A percentile compares a stretch with the other conserved stretches of the same genome.
Conservation (phyloP, 2,888 invertebrate genomes). For the Drosophila rellima region DNA sequence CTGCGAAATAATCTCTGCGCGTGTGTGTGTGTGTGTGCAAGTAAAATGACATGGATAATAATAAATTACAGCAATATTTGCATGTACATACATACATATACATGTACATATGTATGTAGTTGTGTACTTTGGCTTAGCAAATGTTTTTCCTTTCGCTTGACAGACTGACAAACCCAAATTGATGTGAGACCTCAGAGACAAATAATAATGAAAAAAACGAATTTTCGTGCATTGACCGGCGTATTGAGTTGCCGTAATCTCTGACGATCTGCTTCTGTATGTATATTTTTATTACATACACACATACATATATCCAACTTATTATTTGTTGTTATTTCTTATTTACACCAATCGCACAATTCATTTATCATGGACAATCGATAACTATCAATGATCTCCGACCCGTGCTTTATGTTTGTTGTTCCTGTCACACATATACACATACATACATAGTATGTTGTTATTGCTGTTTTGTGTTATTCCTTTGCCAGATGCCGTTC, state of each 20-base stretch:
- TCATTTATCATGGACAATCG: slow-evolving; percentile 60
- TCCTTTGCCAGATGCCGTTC: slow-evolving; percentile 69
- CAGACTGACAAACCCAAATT: slow-evolving; percentile 50
- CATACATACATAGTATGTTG: slow-evolving; percentile 28
- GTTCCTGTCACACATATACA: slow-evolving; percentile 42
- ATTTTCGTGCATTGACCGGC: slow-evolving; percentile 75
- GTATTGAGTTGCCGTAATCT: slow-evolving; percentile 39
- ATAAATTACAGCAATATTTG: slow-evolving; percentile 59
- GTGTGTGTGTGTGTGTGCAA: slow-evolving; percentile 28
- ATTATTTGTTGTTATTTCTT: slow-evolving; percentile 36
- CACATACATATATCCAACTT: slow-evolving; percentile 17
- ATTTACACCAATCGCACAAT: slow-evolving; percentile 45
- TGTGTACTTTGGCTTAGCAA: slow-evolving; percentile 47
- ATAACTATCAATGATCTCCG: slow-evolving; percentile 40
- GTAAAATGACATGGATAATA: slow-evolving; percentile 56
- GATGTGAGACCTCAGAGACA: slow-evolving; percentile 36
- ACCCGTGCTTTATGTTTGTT: slow-evolving; percentile 45
- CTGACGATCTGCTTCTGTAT: slow-evolving; percentile 18
- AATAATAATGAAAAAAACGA: slow-evolving; percentile 48
- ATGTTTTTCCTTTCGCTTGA: slow-evolving; percentile 57
- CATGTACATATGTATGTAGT: slow-evolving; percentile 1
- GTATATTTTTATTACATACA: slow-evolving; percentile 1
- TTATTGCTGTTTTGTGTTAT: slow-evolving; percentile 53
- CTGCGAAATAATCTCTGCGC: slow-evolving; percentile 24
- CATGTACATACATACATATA: slow-evolving; percentile 10